phyloP scores from a whole-genome alignment of 2,888 invertebrate genomes.

The Cataglyphis rosenhaueri region DNA sequence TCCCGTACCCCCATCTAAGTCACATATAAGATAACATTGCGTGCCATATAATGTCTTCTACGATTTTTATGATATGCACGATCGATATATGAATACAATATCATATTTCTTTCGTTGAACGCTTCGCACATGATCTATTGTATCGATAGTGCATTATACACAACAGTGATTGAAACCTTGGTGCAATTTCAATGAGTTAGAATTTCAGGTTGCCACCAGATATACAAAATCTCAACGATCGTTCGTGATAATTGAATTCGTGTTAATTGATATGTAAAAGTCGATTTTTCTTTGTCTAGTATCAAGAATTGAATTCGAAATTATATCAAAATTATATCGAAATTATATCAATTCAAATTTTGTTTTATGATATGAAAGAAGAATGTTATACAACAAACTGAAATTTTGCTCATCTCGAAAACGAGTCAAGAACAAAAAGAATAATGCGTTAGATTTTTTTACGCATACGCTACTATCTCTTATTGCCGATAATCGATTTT shows the following conservation, averaged over 20 bases:
- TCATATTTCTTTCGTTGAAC: slow-evolving; percentile 34
- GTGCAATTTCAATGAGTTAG: slow-evolving; percentile 23
- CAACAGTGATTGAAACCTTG: background rate
- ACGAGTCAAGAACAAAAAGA: background rate
- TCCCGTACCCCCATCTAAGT: background rate
- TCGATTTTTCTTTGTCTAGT: background rate
- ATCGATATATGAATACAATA: slow-evolving; percentile 5
- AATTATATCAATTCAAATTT: background rate
- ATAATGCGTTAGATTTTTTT: background rate
- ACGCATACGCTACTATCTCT: background rate
- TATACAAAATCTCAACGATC: background rate
- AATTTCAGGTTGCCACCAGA: no score
- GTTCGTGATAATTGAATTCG: background rate
- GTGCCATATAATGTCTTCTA: slow-evolving; percentile 1
- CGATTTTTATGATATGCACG: background rate
- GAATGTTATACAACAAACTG: background rate
- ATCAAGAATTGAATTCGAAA: background rate
- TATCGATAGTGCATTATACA: background rate
- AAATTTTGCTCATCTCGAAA: background rate
- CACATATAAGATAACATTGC: background rate
- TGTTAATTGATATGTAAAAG: background rate
- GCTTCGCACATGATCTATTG: slow-evolving; percentile 12
- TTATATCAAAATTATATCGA: background rate
- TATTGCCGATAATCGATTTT: slow-evolving; percentile 23
- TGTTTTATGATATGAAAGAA: background rate